Conservation (phyloP, 1,140 invertebrate genomes). For the Neotoxoptera formosana region DNA sequence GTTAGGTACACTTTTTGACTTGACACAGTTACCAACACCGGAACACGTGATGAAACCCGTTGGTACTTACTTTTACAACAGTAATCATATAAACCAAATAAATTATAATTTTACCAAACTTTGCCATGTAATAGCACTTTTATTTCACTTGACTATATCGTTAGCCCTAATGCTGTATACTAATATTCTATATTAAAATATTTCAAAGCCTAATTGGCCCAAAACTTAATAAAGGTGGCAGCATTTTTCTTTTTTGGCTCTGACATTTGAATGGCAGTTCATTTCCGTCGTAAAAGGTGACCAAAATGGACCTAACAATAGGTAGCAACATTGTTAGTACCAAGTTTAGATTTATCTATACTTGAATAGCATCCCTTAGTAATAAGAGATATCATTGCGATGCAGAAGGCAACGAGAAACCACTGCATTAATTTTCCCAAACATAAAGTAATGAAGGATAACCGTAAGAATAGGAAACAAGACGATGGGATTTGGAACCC, state of each 20-base stretch:
- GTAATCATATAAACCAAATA: not conserved
- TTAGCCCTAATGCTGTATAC: not conserved
- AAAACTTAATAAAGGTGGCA: not conserved
- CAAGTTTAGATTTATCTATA: no score
- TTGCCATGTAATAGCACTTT: not conserved
- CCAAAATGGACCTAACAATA: no score
- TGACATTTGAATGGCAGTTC: no score
- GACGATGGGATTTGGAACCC: constrained; percentile 23
- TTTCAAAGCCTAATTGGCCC: not conserved
- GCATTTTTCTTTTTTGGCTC: not conserved
- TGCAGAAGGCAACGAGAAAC: no score
- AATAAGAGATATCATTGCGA: not conserved
- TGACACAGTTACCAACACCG: not conserved
- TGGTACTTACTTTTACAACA: not conserved
- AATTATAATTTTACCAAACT: not conserved
- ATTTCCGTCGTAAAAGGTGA: no score
- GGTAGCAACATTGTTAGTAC: no score
- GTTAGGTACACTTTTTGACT: not conserved
- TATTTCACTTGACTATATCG: not conserved
- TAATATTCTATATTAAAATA: not conserved
- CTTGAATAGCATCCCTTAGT: not conserved
- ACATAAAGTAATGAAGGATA: not conserved
- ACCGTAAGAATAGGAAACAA: not conserved
- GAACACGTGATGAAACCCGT: not conserved
- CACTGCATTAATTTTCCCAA: not conserved